Evolutionary conservation across 92 coral and sea anemone genomes (phyloP).

Genomic region (Phenganax subtilis): DNA sequence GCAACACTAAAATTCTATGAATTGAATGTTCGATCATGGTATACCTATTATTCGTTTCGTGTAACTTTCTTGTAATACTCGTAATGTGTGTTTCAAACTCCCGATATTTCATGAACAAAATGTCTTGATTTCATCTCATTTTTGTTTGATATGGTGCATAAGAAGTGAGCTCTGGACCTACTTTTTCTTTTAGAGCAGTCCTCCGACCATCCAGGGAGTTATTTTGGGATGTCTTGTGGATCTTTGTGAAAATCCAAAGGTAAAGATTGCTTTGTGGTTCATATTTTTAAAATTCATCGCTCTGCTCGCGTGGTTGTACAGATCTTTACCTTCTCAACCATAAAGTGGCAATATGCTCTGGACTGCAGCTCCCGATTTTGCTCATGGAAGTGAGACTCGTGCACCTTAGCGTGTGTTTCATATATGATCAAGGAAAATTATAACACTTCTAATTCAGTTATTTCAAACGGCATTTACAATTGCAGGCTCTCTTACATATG

Average conservation of each 20-base stretch:
- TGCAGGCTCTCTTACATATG: slow-evolving; percentile 76
- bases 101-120: too few species aligned
- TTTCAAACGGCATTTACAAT: background rate
- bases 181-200: slow-evolving; percentile 63
- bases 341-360: too few species aligned
- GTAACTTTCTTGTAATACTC: too few species aligned
- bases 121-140: too few species aligned
- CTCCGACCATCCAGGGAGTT: slow-evolving; percentile 88
- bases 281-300: background rate
- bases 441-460: too few species aligned
- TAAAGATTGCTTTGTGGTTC: slow-evolving; percentile 15
- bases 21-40: too few species aligned
- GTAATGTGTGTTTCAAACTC: too few species aligned
- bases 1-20: background rate
- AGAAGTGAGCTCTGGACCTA: background rate
- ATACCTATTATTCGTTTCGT: too few species aligned
- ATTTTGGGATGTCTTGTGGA: slow-evolving; percentile 85
- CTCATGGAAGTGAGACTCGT: too few species aligned
- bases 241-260: slow-evolving; percentile 88
- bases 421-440: too few species aligned
- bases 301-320: background rate
- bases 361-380: too few species aligned
- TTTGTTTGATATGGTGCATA: background rate
- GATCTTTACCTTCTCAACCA: background rate
- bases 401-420: too few species aligned